Percentiles rank a stretch among this genome's conserved stretches.
phyloP scores from a whole-genome alignment of 2,113 vertebrate species.

The Sylvietta virens region DNA sequence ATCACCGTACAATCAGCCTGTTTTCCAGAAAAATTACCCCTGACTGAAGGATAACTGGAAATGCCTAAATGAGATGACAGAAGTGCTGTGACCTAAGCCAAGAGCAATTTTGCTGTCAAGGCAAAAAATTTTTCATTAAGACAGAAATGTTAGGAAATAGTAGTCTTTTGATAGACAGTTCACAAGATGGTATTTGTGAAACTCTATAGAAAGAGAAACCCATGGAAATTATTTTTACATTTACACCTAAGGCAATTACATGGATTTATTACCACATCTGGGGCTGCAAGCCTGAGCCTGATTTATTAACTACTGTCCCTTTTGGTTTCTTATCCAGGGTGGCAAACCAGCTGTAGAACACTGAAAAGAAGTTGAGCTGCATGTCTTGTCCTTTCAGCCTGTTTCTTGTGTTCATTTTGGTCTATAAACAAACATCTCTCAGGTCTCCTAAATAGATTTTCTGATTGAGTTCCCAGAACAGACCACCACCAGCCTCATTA shows the following conservation, averaged over 20 bases:
- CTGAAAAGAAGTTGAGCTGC: not conserved
- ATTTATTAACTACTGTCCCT: constrained; percentile 4
- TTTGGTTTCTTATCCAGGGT: not conserved
- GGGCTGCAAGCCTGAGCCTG: not conserved
- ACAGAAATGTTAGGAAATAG: not conserved
- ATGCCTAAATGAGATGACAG: not conserved
- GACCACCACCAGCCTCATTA: constrained; percentile 45
- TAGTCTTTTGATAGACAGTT: not conserved
- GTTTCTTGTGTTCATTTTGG: not conserved
- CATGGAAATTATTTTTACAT: not conserved
- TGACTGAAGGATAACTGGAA: not conserved
- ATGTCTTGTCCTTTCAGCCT: not conserved
- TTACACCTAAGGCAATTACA: not conserved
- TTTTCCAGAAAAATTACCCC: not conserved
- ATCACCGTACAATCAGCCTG: not conserved
- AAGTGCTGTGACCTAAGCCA: not conserved
- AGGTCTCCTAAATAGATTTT: constrained; percentile 33
- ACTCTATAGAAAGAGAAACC: not conserved
- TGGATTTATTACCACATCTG: not conserved
- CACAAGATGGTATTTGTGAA: not conserved
- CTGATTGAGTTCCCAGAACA: constrained; percentile 8
- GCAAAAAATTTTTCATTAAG: not conserved
- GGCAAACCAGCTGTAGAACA: not conserved
- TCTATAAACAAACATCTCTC: constrained; percentile 43
- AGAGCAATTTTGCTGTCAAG: not conserved